These are phyloP conservation scores for Actinia equina DNA, from an alignment of 64 coral and sea anemone genomes.

Conservation along the genomic window DNA sequence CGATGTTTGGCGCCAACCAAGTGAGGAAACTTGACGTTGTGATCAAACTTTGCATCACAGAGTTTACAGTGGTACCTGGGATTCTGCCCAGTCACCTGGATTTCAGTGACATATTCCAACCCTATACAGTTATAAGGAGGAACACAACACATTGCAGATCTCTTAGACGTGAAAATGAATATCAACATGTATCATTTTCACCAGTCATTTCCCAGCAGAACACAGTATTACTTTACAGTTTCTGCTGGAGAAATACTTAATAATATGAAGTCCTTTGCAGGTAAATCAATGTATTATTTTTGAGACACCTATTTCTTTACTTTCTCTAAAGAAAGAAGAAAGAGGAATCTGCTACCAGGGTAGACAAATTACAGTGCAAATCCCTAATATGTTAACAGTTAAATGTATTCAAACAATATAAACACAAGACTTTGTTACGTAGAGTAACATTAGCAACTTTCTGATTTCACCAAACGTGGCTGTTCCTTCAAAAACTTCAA, in stretches of 20 bases:
- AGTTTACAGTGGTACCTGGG: constrained; percentile 95
- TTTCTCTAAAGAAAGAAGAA: no score
- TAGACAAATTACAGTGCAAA: no score
- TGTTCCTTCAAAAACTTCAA: no score
- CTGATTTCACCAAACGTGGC: no score
- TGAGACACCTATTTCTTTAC: no score
- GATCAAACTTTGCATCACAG: constrained; percentile 99
- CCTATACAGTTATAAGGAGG: constrained; percentile 72
- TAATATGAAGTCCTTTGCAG: no score
- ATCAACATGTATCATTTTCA: constrained; percentile 44
- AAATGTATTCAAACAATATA: no score
- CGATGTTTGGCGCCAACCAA: constrained; percentile 99
- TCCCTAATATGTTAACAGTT: no score
- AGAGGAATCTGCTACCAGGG: no score
- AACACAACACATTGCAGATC: constrained; percentile 42
- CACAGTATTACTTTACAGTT: neutral
- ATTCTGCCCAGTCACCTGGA: constrained; percentile 96
- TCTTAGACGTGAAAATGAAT: constrained; percentile 64
- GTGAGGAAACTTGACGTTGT: constrained; percentile 99
- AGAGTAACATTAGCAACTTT: no score
- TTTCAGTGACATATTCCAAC: constrained; percentile 99
- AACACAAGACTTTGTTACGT: no score
- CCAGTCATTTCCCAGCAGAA: constrained; percentile 5
- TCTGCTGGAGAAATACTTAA: neutral
- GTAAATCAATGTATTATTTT: no score